Evolutionary conservation across 2,888 invertebrate genomes (phyloP), one percentile per base, ranked within the genome.

Genomic region (Caradrina kadenii): DNA sequence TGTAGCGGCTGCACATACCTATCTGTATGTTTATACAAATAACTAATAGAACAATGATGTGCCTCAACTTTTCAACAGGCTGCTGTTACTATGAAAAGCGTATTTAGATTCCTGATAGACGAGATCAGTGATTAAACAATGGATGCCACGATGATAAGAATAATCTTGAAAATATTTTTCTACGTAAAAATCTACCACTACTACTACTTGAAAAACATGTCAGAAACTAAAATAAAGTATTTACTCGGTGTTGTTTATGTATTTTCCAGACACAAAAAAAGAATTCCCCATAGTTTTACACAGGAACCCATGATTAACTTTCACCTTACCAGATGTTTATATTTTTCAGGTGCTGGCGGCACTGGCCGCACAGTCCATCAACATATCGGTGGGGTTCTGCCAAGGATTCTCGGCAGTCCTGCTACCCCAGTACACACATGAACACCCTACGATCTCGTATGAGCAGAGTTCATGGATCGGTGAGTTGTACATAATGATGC

Each of bases 331-430:
- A 88, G 85, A 85, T 48, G 3, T 39, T 82, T 63, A 84, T 90
- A 58, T 82, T 42, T 73, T 93, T 0, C 96, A 97, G 97, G 96
- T 97, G 62, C 85, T 97, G 84, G 97, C 97, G 69, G 97, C 97
- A 39, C 92, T 97, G 80, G 97, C 97, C 66, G 97, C 97, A 53
- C 97, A 98, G 90, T 97, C 97, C 19, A 97, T 97, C 84, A 97
- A 97, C 87, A 97, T 97, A 87, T 97, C 97, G 62, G 97, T 97
- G 79, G 98, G 98, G 0, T 96, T 97, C 87, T 97, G 97, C 75
- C 98, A 98, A 89, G 97, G 97, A 53, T 98, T 97, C 94, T 97
- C 97, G 54, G 97, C 97, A 1, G 97, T 98, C 42, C 96, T 97
- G 85, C 94, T 97, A 76, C 98, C 97, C 63, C 97, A 97, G 92